These are phyloP conservation scores for Teleiodes luculella DNA, from an alignment of 2,888 invertebrate species.

Conservation along the genomic window DNA sequence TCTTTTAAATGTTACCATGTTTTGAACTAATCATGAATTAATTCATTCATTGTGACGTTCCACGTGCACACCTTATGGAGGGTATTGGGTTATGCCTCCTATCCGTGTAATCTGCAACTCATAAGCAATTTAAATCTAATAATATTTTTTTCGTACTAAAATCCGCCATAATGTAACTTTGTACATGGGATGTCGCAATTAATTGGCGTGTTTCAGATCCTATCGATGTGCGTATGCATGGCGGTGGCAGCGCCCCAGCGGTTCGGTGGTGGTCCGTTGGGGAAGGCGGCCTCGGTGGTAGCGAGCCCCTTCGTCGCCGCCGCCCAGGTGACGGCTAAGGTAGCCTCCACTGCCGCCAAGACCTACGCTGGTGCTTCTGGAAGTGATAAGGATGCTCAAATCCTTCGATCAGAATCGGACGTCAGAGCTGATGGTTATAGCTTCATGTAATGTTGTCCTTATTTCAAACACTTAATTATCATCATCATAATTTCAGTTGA, in stretches of 20 bases:
- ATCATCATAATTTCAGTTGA: too few species aligned
- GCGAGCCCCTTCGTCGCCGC: neutral
- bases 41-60: too few species aligned
- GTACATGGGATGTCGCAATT: too few species aligned
- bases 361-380: neutral
- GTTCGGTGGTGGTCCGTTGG: neutral
- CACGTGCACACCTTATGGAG: too few species aligned
- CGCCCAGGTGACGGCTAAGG: neutral
- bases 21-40: too few species aligned
- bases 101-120: too few species aligned
- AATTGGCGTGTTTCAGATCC: slow-evolving; percentile 1
- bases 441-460: slow-evolving; percentile 34
- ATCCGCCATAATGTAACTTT: too few species aligned
- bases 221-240: slow-evolving; percentile 10
- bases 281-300: neutral
- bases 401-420: slow-evolving; percentile 35
- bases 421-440: slow-evolving; percentile 35
- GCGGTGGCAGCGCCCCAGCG: slow-evolving; percentile 12
- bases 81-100: too few species aligned
- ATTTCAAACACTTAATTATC: neutral
- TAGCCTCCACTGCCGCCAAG: neutral
- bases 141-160: too few species aligned
- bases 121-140: too few species aligned
- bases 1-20: too few species aligned
- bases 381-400: slow-evolving; percentile 13